Percentiles rank a stretch among this genome's conserved stretches.
These are phyloP conservation scores for Catharus bicknelli DNA, from an alignment of 2,113 vertebrate genomes.

Conservation along the genomic window DNA sequence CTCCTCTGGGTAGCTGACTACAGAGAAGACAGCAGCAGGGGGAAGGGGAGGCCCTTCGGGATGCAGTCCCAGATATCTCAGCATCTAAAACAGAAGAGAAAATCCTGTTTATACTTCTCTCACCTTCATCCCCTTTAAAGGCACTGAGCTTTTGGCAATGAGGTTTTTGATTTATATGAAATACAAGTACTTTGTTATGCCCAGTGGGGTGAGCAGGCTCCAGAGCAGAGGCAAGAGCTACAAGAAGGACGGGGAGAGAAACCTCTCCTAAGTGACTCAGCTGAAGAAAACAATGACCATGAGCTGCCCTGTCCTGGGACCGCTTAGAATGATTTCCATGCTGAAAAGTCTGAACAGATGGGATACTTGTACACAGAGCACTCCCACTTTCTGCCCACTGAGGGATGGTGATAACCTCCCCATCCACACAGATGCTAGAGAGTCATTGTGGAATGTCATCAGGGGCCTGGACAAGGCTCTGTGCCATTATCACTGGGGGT, in stretches of 20 bases:
- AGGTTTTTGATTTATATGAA: no score
- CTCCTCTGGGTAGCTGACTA: constrained; percentile 76
- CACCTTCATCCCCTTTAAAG: no score
- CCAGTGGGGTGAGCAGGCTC: no score
- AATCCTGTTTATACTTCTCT: no score
- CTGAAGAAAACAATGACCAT: background rate
- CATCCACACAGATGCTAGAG: background rate
- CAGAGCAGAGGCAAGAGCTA: background rate
- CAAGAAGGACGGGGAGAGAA: background rate
- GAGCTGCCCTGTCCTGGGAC: background rate
- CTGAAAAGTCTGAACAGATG: background rate
- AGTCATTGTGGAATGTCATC: background rate
- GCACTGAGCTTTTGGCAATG: no score
- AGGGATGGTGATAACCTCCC: background rate
- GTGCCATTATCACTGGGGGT: background rate
- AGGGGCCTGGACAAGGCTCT: background rate
- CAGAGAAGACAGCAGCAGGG: constrained; percentile 73
- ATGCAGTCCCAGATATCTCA: constrained; percentile 81
- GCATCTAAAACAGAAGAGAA: constrained; percentile 70
- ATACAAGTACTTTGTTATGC: no score
- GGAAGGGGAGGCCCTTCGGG: constrained; percentile 77
- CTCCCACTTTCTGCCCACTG: background rate
- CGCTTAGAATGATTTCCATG: background rate
- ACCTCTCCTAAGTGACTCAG: background rate
- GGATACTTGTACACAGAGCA: background rate